Evolutionary conservation across 2,797 vertebrate genomes (phyloP).

Genomic region (Trichosurus vulpecula): DNA sequence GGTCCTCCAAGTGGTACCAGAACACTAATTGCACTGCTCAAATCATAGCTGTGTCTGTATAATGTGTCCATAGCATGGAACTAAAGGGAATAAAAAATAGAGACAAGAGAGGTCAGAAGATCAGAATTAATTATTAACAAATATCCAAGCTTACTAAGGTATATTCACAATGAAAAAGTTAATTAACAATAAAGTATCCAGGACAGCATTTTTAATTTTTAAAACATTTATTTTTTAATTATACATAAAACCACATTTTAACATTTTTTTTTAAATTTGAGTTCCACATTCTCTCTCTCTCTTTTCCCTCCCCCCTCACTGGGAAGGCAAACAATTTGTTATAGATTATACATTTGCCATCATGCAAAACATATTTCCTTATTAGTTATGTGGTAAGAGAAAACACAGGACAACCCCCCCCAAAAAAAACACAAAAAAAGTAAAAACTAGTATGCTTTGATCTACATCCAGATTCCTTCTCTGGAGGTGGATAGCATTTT

Average conservation of each 20-base stretch:
- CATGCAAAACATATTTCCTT: neutral
- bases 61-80: constrained; percentile 98
- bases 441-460: neutral
- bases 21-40: constrained; percentile 95
- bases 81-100: constrained; percentile 80
- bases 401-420: neutral
- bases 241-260: constrained; percentile 33
- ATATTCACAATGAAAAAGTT: neutral
- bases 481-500: neutral
- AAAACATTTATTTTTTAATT: neutral
- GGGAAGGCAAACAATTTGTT: neutral
- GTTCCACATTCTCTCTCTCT: neutral
- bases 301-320: neutral
- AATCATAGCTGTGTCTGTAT: constrained; percentile 94
- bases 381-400: neutral
- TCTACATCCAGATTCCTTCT: neutral
- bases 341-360: neutral
- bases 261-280: neutral
- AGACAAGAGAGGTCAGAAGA: constrained; percentile 13
- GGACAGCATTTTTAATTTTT: neutral
- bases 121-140: neutral
- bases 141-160: neutral
- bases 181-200: constrained; percentile 19
- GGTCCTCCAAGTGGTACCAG: constrained; percentile 96
- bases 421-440: neutral